Conservation (phyloP, 2,888 invertebrate genomes). For the Himalopsyche japonica region DNA sequence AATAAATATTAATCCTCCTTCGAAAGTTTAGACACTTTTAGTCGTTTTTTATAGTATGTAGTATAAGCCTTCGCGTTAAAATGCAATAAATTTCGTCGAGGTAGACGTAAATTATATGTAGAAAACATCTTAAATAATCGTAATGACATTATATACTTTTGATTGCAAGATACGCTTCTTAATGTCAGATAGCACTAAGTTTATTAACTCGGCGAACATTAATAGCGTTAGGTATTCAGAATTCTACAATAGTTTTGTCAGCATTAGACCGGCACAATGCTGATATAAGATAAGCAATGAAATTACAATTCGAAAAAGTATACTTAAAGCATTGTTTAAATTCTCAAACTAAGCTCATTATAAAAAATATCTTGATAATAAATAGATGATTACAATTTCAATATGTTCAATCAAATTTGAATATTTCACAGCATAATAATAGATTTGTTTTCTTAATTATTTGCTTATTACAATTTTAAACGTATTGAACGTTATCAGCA, state of each 20-base stretch:
- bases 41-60: too few species aligned
- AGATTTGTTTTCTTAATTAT: too few species aligned
- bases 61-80: too few species aligned
- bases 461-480: too few species aligned
- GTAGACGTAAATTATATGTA: not conserved
- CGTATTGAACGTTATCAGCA: too few species aligned
- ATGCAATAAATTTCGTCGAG: not conserved
- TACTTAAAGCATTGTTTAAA: not conserved
- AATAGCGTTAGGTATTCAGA: slow-evolving; percentile 21
- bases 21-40: too few species aligned
- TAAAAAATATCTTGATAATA: too few species aligned
- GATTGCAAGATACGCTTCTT: not conserved
- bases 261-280: slow-evolving; percentile 5
- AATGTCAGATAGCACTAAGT: slow-evolving; percentile 20
- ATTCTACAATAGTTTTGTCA: slow-evolving; percentile 22
- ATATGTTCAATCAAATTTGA: too few species aligned
- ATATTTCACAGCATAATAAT: too few species aligned
- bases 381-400: too few species aligned
- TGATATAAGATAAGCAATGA: slow-evolving; percentile 11
- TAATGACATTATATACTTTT: not conserved
- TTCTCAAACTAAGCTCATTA: not conserved
- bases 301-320: not conserved
- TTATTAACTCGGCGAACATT: slow-evolving; percentile 23
- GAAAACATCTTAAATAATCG: not conserved
- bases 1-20: too few species aligned